These are phyloP conservation scores for Papio anubis DNA, from an alignment of 2,113 vertebrate species.

Conservation along the genomic window DNA sequence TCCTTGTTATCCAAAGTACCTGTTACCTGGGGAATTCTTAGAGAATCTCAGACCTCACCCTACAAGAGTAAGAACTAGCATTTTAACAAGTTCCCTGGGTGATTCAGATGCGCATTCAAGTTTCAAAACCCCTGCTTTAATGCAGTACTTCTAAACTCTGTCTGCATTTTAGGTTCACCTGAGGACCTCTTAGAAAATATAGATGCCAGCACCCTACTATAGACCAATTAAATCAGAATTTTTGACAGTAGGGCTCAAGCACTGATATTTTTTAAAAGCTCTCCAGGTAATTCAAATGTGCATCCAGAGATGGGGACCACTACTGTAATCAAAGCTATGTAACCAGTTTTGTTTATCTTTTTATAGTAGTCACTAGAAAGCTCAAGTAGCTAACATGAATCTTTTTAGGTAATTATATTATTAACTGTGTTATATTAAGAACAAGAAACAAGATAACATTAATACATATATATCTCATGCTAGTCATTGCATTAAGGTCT, in stretches of 20 bases:
- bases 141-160: background rate
- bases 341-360: background rate
- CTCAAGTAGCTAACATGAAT: background rate
- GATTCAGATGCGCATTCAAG: background rate
- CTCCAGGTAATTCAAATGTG: background rate
- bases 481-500: background rate
- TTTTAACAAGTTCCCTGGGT: background rate
- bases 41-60: background rate
- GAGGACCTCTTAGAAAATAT: background rate
- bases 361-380: background rate
- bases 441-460: background rate
- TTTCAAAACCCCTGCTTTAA: constrained; percentile 15
- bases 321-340: background rate
- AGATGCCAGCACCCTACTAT: background rate
- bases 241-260: background rate
- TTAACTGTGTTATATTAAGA: background rate
- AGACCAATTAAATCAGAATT: background rate
- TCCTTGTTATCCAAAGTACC: background rate
- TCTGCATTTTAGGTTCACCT: constrained; percentile 7
- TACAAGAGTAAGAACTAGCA: background rate
- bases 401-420: background rate
- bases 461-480: background rate
- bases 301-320: background rate
- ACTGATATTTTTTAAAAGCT: background rate
- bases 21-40: background rate